phyloP scores from a whole-genome alignment of 2,113 vertebrate genomes.

The Campylomormyrus numenius region DNA sequence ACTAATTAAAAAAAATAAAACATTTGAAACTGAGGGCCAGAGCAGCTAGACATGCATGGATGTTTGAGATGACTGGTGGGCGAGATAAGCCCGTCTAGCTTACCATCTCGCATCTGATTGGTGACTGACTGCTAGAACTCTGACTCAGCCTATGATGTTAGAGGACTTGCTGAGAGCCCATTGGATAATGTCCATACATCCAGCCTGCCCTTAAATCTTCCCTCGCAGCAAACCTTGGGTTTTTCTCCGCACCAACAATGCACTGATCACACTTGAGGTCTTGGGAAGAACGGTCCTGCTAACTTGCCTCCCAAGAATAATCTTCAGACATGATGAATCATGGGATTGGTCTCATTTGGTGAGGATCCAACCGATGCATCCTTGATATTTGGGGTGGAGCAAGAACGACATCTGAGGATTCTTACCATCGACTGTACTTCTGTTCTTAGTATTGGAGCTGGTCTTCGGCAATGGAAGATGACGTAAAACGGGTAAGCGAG shows the following conservation, averaged over 20 bases:
- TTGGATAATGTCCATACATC: background rate
- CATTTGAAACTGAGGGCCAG: background rate
- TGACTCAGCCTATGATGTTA: background rate
- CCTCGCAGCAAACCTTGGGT: background rate
- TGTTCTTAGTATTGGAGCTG: background rate
- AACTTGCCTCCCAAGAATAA: background rate
- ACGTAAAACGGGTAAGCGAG: background rate
- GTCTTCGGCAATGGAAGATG: background rate
- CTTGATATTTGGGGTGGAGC: background rate
- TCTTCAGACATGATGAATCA: background rate
- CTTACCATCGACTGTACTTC: background rate
- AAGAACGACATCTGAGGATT: background rate
- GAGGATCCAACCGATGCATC: background rate
- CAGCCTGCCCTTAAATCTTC: background rate
- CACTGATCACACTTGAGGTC: background rate
- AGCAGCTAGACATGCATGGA: background rate
- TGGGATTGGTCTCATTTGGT: background rate
- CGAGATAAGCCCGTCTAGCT: background rate
- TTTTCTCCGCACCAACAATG: background rate
- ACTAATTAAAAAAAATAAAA: background rate
- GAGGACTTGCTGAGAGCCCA: background rate
- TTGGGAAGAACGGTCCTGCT: background rate
- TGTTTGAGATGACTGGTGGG: background rate
- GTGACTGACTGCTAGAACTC: background rate
- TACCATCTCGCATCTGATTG: background rate